Evolutionary conservation across 2,797 vertebrate species (phyloP).

Genomic region (Lithobates pipiens): DNA sequence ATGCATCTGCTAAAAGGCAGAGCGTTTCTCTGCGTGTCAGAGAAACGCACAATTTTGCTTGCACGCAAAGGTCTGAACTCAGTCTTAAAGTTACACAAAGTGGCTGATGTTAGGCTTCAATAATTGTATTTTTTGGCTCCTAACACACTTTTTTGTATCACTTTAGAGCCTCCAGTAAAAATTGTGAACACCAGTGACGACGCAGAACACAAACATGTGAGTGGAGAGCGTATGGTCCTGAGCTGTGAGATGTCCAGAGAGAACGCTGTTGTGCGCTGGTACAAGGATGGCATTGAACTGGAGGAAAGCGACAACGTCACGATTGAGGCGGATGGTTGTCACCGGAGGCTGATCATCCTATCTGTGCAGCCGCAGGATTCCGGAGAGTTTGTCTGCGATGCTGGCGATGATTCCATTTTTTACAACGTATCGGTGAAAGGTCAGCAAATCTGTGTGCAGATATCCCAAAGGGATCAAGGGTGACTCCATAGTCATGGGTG

Average conservation of each 20-base stretch:
- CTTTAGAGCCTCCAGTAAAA: conserved; percentile 84
- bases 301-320: conserved; percentile 79
- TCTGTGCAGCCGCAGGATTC: conserved; percentile 78
- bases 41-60: no score
- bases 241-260: conserved; percentile 88
- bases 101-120: no score
- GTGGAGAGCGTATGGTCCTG: conserved; percentile 85
- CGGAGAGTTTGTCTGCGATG: conserved; percentile 93
- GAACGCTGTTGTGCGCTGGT: conserved; percentile 82
- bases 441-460: conserved; percentile 66
- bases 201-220: conserved; percentile 79
- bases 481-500: no score
- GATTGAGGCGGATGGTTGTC: conserved; percentile 82
- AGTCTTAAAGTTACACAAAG: no score
- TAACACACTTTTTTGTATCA: not conserved
- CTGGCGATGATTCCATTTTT: conserved; percentile 88
- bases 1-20: no score
- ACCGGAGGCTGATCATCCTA: conserved; percentile 83
- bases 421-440: conserved; percentile 90
- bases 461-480: no score
- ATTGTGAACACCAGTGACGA: conserved; percentile 86
- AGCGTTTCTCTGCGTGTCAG: no score
- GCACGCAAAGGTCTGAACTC: no score
- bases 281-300: conserved; percentile 90
- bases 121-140: no score